Conservation (phyloP, 2,113 vertebrate species). For the Oreochromis spilurus region DNA sequence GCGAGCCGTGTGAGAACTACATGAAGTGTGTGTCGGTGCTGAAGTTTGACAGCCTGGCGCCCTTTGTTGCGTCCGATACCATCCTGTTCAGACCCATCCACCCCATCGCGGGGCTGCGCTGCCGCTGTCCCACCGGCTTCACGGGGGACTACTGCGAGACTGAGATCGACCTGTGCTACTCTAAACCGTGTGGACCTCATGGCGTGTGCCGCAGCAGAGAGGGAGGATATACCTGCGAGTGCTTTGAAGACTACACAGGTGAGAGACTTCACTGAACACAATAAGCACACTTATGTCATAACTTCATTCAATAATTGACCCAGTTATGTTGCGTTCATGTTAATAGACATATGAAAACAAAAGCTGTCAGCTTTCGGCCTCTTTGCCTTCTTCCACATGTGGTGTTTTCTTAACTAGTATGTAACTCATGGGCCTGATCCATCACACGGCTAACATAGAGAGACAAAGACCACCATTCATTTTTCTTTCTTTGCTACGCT, state of each 20-base stretch:
- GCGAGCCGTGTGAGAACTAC: slow-evolving; percentile 96
- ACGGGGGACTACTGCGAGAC: slow-evolving; percentile 96
- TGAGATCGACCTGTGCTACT: slow-evolving; percentile 94
- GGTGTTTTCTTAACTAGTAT: neutral
- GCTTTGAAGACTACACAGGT: slow-evolving; percentile 89
- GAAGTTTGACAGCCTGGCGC: slow-evolving; percentile 92
- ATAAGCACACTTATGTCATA: neutral
- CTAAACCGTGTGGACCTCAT: slow-evolving; percentile 84
- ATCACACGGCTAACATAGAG: neutral
- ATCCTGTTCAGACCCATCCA: slow-evolving; percentile 95
- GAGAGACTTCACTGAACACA: slow-evolving; percentile 10
- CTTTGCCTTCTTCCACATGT: neutral
- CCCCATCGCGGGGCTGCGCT: slow-evolving; percentile 88
- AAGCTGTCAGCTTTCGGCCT: neutral
- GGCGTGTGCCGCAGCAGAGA: slow-evolving; percentile 85
- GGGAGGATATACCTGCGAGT: slow-evolving; percentile 91
- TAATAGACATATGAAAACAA: neutral
- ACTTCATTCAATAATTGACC: neutral
- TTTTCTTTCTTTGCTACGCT: neutral
- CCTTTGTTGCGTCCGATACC: slow-evolving; percentile 88
- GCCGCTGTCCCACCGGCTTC: slow-evolving; percentile 89
- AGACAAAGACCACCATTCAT: neutral
- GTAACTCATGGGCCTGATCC: neutral
- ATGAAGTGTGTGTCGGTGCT: slow-evolving; percentile 95
- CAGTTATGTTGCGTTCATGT: neutral